Evolutionary conservation across 2,797 vertebrate species (phyloP).

Genomic region (Macropodus opercularis): DNA sequence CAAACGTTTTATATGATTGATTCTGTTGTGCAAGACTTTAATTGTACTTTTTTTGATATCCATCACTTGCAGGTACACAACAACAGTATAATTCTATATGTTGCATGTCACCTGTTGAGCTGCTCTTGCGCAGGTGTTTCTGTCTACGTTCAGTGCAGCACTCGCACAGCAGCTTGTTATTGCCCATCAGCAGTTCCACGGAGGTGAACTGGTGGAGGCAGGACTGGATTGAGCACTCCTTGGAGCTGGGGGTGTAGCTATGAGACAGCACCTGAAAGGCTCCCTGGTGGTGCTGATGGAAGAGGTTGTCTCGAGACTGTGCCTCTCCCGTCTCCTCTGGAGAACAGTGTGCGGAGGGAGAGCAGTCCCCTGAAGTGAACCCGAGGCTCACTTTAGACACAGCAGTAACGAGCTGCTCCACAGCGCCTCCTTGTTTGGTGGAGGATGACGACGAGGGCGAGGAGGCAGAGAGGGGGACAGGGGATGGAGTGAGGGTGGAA

Average conservation of each 20-base stretch:
- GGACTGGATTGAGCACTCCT: constrained; percentile 97
- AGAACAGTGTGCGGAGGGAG: constrained; percentile 57
- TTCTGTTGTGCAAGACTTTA: no score
- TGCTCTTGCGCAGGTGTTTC: constrained; percentile 83
- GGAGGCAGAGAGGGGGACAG: constrained; percentile 48
- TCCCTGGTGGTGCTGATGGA: constrained; percentile 82
- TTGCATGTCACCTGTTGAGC: constrained; percentile 80
- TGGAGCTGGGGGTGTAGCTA: constrained; percentile 92
- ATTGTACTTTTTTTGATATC: no score
- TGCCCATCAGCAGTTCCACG: constrained; percentile 97
- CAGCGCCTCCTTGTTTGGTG: constrained; percentile 66
- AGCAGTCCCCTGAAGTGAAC: constrained; percentile 60
- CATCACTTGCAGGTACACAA: background rate
- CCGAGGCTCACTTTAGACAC: constrained; percentile 87
- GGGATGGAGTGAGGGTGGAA: constrained; percentile 64
- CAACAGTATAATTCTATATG: background rate
- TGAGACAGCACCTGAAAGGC: constrained; percentile 96
- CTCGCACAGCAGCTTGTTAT: constrained; percentile 97
- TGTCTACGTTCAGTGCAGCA: constrained; percentile 89
- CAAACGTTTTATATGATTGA: no score
- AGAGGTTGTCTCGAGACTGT: constrained; percentile 74
- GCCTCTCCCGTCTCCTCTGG: constrained; percentile 71
- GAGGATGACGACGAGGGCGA: constrained; percentile 37
- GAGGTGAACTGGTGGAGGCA: constrained; percentile 98
- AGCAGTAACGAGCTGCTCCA: constrained; percentile 81